A percentile compares a stretch with the other conserved stretches of the same genome.
Evolutionary conservation across 2,888 invertebrate species (phyloP).

Genomic region (Lycia hirtaria): DNA sequence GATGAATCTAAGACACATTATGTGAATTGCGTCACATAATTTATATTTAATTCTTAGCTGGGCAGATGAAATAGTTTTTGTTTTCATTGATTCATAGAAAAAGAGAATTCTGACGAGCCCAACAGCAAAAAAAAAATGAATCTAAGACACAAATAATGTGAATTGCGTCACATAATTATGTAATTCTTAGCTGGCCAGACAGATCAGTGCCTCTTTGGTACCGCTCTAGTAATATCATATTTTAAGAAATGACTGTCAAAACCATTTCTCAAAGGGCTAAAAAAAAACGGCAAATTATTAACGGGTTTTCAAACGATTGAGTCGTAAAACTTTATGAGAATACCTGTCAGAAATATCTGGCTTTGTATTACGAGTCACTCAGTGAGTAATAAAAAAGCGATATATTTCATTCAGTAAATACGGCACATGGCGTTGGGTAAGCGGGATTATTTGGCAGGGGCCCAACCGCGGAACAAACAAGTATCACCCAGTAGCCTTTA

Average conservation of each 20-base stretch:
- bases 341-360: constrained; percentile 36
- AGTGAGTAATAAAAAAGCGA: constrained; percentile 42
- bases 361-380: constrained; percentile 35
- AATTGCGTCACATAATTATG: too few species aligned
- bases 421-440: constrained; percentile 39
- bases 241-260: background rate
- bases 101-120: too few species aligned
- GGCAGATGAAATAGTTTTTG: too few species aligned
- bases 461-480: constrained; percentile 56
- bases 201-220: too few species aligned
- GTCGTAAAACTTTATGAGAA: constrained; percentile 30
- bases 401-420: constrained; percentile 43
- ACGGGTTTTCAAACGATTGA: constrained; percentile 31
- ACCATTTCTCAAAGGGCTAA: constrained; percentile 16
- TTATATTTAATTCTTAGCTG: too few species aligned
- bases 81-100: too few species aligned
- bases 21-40: too few species aligned
- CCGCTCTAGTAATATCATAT: too few species aligned
- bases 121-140: too few species aligned
- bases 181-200: too few species aligned
- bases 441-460: constrained; percentile 49
- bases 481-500: constrained; percentile 54
- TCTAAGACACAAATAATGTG: too few species aligned
- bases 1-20: too few species aligned
- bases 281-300: constrained; percentile 16